Evolutionary conservation across 2,113 vertebrate genomes (phyloP), one percentile per base, ranked within the genome.

Genomic region (Lepisosteus oculatus): DNA sequence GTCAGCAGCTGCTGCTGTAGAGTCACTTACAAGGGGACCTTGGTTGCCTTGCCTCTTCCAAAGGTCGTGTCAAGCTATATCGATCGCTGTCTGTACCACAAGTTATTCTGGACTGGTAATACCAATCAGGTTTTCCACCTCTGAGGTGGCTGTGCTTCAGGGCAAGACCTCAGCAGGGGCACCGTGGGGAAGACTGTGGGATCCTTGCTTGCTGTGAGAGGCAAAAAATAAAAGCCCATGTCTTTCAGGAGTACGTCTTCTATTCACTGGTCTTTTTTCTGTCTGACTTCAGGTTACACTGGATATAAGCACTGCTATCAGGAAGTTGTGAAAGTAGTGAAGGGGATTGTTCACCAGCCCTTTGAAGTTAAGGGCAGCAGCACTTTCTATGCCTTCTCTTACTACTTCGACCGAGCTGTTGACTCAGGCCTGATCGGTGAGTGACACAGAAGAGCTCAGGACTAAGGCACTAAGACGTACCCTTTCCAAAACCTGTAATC

Each of bases 331-430:
- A 93, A 86, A 78, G 92, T 94, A 75, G 92, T 99, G 70, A 90
- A 86, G 82, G 94, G 93, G 43, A 88, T 94, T 78, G 89, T 99
- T 72, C 96, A 97, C 78, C 94, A 95, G 78, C 94, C 94, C 0
- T 80, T 90, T 8, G 93, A 96, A 77, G 83, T 97, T 6, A 79
- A 87, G 76, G 83, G 81, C 76, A 74, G 68, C 84, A 86, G 83
- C 17, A 85, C 89, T 69, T 97, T 99, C 86, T 98, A 97, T 42
- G 97, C 97, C 3, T 99, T 99, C 85, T 98, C 97, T 57, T 99
- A 98, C 82, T 99, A 98, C 75, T 99, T 94, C 59, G 97, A 99
- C 76, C 88, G 95, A 72, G 97, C 97, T 9, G 95, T 85, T 75
- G 97, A 99, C 43, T 93, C 93, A 3, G 87, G 92, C 74, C 83